Conservation (phyloP, 2,797 vertebrate species). For the Darevskia mixta region DNA sequence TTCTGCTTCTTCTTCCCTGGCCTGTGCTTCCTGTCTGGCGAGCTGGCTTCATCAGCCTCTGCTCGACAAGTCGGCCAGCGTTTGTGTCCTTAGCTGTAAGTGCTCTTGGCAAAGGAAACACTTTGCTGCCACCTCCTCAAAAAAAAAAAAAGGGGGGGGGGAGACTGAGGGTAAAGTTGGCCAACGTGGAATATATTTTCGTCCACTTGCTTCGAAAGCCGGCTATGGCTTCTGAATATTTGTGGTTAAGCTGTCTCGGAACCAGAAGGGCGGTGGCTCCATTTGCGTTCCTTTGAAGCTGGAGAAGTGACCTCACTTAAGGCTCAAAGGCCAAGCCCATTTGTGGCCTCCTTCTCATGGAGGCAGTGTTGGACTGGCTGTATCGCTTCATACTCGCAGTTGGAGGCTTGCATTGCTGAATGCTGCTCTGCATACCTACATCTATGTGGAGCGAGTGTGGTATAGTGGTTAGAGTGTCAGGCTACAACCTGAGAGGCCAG, state of each 20-base stretch:
- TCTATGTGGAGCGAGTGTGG: no score
- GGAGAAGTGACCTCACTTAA: not conserved
- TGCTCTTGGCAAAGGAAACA: conserved; percentile 54
- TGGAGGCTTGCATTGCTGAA: no score
- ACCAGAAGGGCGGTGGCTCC: not conserved
- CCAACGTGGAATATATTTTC: conserved; percentile 6
- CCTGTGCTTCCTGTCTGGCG: not conserved
- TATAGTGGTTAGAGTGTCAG: no score
- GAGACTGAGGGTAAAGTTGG: not conserved
- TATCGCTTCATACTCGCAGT: not conserved
- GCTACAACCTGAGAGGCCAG: no score
- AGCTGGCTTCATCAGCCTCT: not conserved
- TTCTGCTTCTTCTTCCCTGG: not conserved
- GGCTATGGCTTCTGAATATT: conserved; percentile 20
- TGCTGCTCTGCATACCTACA: not conserved
- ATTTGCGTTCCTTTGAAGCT: not conserved
- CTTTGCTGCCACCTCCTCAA: conserved; percentile 10
- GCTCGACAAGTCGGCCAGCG: conserved; percentile 40
- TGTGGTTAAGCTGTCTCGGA: conserved; percentile 20
- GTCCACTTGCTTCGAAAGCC: conserved; percentile 21
- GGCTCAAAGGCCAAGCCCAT: not conserved
- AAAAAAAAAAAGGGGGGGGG: not conserved
- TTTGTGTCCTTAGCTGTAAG: conserved; percentile 6
- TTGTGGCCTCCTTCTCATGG: not conserved
- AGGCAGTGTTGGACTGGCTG: not conserved